phyloP scores from a whole-genome alignment of 2,888 invertebrate genomes.

The Anarsia innoxiella region DNA sequence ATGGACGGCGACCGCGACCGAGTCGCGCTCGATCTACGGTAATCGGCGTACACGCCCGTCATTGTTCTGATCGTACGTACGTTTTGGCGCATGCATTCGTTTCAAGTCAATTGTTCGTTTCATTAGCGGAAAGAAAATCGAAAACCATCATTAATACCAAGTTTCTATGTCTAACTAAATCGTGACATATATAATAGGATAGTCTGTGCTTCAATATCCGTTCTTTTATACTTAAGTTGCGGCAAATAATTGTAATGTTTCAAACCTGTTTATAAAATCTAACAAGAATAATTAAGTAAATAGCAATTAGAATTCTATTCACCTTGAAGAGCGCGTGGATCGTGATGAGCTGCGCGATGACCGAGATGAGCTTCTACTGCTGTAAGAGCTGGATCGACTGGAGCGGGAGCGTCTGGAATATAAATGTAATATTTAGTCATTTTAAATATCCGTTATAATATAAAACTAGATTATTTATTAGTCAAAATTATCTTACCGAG shows the following conservation, averaged over 20 bases:
- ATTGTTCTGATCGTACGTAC: slow-evolving; percentile 51
- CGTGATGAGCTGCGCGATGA: slow-evolving; percentile 55
- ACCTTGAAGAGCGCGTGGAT: slow-evolving; percentile 72
- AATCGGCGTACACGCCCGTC: slow-evolving; percentile 73
- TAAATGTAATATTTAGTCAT: no score
- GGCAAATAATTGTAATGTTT: no score
- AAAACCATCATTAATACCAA: no score
- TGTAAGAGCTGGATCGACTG: slow-evolving; percentile 71
- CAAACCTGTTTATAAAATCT: no score
- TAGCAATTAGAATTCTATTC: no score
- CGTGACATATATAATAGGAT: no score
- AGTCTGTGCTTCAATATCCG: no score
- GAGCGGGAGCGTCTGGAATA: slow-evolving; percentile 53
- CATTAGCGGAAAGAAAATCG: slow-evolving; percentile 24
- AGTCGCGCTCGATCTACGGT: slow-evolving; percentile 62
- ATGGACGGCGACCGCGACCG: slow-evolving; percentile 90
- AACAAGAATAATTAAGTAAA: no score
- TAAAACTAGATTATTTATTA: no score
- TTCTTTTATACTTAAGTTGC: no score
- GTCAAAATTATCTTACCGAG: slow-evolving; percentile 57
- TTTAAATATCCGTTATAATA: no score
- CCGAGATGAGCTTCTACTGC: slow-evolving; percentile 66
- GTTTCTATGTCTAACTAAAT: no score
- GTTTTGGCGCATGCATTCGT: slow-evolving; percentile 18
- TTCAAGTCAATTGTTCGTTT: slow-evolving; percentile 16